A percentile compares a stretch with the other conserved stretches of the same genome.
Conservation (phyloP, 2,888 invertebrate genomes). For the Pandemis corylana region DNA sequence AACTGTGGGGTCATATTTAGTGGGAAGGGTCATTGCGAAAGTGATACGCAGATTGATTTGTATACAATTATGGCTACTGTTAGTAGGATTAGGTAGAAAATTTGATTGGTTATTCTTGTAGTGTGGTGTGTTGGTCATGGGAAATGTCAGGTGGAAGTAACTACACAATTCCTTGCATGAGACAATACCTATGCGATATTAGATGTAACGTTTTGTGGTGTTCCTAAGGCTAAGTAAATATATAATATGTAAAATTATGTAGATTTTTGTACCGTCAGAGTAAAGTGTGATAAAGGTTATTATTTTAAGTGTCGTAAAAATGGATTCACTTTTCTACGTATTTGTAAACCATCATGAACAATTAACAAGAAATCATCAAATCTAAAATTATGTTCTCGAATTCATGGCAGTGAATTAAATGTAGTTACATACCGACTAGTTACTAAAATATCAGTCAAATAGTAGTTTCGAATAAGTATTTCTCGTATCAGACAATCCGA, state of each 20-base stretch:
- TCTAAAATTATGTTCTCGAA: background rate
- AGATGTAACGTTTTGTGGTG: no score
- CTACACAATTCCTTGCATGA: no score
- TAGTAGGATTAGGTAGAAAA: background rate
- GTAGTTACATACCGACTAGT: background rate
- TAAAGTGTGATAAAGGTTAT: no score
- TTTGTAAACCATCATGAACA: no score
- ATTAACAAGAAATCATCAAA: background rate
- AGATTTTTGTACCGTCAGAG: no score
- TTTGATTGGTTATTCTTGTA: background rate
- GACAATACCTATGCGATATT: no score
- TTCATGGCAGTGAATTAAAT: background rate
- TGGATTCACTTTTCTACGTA: no score
- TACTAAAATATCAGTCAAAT: conserved; percentile 13
- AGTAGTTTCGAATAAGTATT: conserved; percentile 5
- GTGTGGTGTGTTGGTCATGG: background rate
- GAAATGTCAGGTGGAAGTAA: background rate
- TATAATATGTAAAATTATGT: no score
- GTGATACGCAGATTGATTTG: background rate
- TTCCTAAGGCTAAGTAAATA: no score
- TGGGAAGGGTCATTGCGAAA: conserved; percentile 3
- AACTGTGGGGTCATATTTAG: conserved; percentile 8
- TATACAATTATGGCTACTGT: background rate
- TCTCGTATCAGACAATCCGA: conserved; percentile 24
- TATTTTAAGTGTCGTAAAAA: no score